Conservation (phyloP, 2,797 vertebrate species). For the Uromys caudimaculatus region DNA sequence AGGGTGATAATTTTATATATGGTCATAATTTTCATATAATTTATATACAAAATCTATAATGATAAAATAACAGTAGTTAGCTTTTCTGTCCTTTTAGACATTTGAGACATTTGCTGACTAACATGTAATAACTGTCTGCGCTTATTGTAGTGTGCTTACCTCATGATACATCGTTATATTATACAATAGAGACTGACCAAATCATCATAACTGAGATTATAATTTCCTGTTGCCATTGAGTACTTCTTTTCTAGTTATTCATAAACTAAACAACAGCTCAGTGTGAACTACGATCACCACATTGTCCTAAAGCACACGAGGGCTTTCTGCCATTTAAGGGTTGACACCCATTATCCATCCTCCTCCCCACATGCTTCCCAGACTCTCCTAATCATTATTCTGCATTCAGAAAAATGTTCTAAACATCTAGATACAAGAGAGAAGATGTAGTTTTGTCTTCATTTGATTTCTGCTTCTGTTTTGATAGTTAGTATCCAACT, state of each 20-base stretch:
- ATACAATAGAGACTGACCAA: background rate
- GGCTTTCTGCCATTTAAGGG: background rate
- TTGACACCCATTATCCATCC: background rate
- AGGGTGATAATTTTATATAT: background rate
- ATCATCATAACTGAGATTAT: background rate
- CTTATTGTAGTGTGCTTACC: background rate
- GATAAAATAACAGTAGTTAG: background rate
- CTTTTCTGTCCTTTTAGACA: background rate
- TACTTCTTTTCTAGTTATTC: background rate
- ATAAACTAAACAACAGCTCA: background rate
- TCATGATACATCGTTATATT: background rate
- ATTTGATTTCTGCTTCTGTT: background rate
- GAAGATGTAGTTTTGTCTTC: background rate
- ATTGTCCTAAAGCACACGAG: background rate
- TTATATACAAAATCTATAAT: background rate
- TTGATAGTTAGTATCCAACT: background rate
- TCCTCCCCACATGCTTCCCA: background rate
- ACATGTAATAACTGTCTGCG: background rate
- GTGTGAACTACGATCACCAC: background rate
- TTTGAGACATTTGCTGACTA: background rate
- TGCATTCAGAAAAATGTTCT: background rate
- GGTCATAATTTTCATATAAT: too few species aligned
- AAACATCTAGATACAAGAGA: background rate
- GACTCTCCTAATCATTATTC: background rate
- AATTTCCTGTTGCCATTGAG: background rate